Conservation (phyloP, 2,113 vertebrate species). For the Murina feae region DNA sequence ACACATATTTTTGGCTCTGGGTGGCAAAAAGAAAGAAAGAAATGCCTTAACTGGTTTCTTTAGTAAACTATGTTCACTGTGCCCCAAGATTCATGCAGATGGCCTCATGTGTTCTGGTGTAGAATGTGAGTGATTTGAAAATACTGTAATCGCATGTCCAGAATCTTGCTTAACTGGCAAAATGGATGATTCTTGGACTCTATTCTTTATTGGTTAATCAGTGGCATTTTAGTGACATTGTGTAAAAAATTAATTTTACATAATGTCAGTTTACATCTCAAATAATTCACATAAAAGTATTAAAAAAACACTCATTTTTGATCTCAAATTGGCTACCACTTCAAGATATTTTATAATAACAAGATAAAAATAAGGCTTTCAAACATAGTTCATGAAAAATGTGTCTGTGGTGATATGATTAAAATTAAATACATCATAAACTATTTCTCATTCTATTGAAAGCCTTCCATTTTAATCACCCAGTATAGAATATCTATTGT, state of each 20-base stretch:
- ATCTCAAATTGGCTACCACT: neutral
- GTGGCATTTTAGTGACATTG: neutral
- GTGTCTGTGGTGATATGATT: conserved; percentile 40
- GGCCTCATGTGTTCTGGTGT: neutral
- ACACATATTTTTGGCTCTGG: neutral
- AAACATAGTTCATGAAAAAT: conserved; percentile 31
- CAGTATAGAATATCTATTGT: neutral
- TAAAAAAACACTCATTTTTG: neutral
- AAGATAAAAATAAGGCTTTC: conserved; percentile 3
- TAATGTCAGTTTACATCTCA: neutral
- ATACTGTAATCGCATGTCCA: neutral
- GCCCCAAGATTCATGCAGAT: neutral
- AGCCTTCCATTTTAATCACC: conserved; percentile 40
- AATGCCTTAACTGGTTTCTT: neutral
- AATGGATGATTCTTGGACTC: neutral
- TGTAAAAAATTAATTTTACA: neutral
- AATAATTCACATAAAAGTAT: conserved; percentile 3
- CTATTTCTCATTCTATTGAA: neutral
- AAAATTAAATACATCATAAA: neutral
- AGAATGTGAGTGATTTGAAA: neutral
- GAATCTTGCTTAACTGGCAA: neutral
- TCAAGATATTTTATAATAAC: conserved; percentile 8
- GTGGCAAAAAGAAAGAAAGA: neutral
- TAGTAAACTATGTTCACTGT: neutral
- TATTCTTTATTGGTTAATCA: neutral